These are phyloP conservation scores for Paramormyrops kingsleyae DNA, from an alignment of 2,113 vertebrate species.

Conservation along the genomic window DNA sequence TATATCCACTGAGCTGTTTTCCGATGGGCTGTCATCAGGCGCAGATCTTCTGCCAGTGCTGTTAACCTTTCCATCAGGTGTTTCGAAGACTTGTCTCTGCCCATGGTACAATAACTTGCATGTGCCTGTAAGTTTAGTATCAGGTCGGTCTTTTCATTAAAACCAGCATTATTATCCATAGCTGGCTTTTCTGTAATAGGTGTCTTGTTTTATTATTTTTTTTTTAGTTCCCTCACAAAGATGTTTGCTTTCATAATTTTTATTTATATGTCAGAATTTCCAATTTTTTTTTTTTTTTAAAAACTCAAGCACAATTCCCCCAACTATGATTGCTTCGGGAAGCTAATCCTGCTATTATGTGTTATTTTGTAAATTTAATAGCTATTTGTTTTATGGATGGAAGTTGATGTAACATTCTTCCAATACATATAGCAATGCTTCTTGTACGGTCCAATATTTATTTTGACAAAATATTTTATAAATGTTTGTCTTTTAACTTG, in stretches of 20 bases:
- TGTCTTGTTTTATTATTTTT: background rate
- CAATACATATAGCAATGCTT: background rate
- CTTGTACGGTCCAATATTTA: background rate
- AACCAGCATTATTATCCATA: background rate
- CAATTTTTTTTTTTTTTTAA: too few relatives aligned
- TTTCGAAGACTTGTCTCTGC: background rate
- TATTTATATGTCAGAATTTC: background rate
- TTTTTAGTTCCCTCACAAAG: background rate
- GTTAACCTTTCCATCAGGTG: background rate
- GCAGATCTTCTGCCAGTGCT: background rate
- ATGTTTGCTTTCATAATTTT: background rate
- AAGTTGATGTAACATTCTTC: background rate
- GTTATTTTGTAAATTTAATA: background rate
- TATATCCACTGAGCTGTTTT: background rate
- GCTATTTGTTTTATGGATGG: background rate
- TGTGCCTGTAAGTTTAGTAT: background rate
- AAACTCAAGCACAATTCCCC: background rate
- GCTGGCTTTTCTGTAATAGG: background rate
- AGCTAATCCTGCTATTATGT: background rate
- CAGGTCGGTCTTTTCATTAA: background rate
- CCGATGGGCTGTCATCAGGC: background rate
- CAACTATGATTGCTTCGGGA: background rate
- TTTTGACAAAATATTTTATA: constrained; percentile 3
- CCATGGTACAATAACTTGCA: background rate
- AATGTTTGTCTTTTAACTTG: background rate